phyloP scores from a whole-genome alignment of 2,797 vertebrate genomes.

The Semotilus atromaculatus region DNA sequence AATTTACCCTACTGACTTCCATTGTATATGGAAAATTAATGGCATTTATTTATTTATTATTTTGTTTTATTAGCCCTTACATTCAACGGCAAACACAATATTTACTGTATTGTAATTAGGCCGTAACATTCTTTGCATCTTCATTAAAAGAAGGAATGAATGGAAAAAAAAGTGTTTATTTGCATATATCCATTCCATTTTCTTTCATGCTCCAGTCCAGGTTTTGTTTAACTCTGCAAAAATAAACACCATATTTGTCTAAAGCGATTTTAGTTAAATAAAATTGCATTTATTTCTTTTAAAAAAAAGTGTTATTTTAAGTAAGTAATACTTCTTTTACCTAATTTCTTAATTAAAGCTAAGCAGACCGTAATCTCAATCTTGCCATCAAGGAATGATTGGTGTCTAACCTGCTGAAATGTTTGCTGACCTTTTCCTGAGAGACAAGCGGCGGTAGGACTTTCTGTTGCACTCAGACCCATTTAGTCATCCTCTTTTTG shows the following conservation, averaged over 20 bases:
- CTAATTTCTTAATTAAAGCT: neutral
- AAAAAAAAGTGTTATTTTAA: neutral
- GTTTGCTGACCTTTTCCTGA: conserved; percentile 70
- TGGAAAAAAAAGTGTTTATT: no score
- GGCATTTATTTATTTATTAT: neutral
- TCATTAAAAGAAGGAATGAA: no score
- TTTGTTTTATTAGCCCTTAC: neutral
- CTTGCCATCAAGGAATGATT: conserved; percentile 42
- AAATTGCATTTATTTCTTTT: neutral
- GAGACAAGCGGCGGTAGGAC: conserved; percentile 54
- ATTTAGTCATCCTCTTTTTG: conserved; percentile 73
- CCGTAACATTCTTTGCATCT: neutral
- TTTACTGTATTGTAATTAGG: neutral
- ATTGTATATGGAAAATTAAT: neutral
- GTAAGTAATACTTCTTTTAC: no score
- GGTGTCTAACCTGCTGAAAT: conserved; percentile 53
- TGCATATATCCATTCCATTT: neutral
- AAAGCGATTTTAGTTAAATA: neutral
- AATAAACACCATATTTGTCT: neutral
- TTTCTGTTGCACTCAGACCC: conserved; percentile 50
- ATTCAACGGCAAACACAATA: neutral
- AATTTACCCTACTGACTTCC: neutral
- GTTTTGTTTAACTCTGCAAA: neutral
- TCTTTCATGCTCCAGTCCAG: neutral
- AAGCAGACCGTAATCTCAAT: neutral